phyloP scores from a whole-genome alignment of 2,888 invertebrate genomes.

The Molanna angustata region DNA sequence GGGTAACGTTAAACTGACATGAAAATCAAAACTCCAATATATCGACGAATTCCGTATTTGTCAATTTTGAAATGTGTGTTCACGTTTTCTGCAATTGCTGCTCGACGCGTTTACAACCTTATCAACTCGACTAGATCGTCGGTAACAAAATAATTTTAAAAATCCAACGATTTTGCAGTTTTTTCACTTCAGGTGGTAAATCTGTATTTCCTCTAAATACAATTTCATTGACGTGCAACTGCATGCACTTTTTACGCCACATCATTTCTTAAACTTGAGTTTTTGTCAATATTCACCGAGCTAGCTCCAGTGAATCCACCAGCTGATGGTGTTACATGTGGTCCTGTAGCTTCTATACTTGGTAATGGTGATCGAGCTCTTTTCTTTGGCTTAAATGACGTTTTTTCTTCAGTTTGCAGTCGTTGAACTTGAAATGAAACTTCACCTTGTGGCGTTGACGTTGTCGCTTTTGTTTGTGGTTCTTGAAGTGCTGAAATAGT shows the following conservation, averaged over 20 bases:
- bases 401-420: neutral
- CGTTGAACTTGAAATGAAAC: neutral
- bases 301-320: neutral
- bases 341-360: conserved; percentile 3
- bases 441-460: conserved; percentile 1
- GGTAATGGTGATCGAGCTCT: conserved; percentile 5
- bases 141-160: conserved; percentile 2
- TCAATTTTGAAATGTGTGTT: conserved; percentile 4
- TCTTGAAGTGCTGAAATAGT: too few species aligned
- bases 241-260: conserved; percentile 4
- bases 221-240: conserved; percentile 6
- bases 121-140: conserved; percentile 4
- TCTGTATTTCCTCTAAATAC: conserved; percentile 7
- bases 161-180: conserved; percentile 4
- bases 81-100: conserved; percentile 1
- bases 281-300: neutral
- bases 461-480: too few species aligned
- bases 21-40: conserved; percentile 5
- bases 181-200: conserved; percentile 5
- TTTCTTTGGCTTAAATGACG: conserved; percentile 4
- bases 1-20: conserved; percentile 1
- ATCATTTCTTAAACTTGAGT: conserved; percentile 1
- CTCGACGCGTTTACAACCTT: conserved; percentile 1
- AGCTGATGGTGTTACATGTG: conserved; percentile 1
- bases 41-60: conserved; percentile 3